Evolutionary conservation across 37 sponge, comb jelly and placozoan species (phyloP), one percentile per base, ranked within the genome.

Genomic region (Tethya wilhelma): DNA sequence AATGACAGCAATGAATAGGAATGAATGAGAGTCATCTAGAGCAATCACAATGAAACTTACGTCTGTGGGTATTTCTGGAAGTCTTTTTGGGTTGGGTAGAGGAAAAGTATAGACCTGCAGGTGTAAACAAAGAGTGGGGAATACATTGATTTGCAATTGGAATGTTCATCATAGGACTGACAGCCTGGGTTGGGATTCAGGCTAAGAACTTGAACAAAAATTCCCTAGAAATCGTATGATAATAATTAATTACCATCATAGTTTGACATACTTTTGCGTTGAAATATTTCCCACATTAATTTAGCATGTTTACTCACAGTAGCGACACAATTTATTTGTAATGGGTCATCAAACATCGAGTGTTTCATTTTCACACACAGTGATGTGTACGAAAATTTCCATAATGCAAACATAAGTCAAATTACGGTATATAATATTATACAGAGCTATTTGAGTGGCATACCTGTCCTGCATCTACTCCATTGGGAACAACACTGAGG

Each of bases 51-150:
- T 63, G 25, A 2, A 29, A 83, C 92, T 87, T n/a, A 91, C 92
- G 75, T 87, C 84, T 2, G 73, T 78, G 29, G 92, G 92, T 44
- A 91, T 85, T 41, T 84, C 77, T 2, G 88, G 84, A 12, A 87
- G 66, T 64, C 56, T 82, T 66, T 63, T 83, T 23, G 84, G 74
- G 56, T 91, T 73, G 26, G 88, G 88, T 0, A 92, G 73, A 71
- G 82, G 77, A 44, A 87, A 84, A 34, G 80, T 40, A 64, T 65
- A 84, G n/a, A 73, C 69, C 87, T 74, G 75, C 5, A 4, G 31
- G 53, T 9, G 53, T 9, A 49, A 14, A n/a, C n/a, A 14, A 14
- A 14, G 53, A 49, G 53, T 9, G 53, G 53, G 14, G 14, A 9
- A 49, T 9, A 19, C 53, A 49, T 14, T 49, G 53, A 49, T 49